These are phyloP conservation scores for Oncorhynchus nerka DNA, from an alignment of 2,113 vertebrate species.

Conservation along the genomic window DNA sequence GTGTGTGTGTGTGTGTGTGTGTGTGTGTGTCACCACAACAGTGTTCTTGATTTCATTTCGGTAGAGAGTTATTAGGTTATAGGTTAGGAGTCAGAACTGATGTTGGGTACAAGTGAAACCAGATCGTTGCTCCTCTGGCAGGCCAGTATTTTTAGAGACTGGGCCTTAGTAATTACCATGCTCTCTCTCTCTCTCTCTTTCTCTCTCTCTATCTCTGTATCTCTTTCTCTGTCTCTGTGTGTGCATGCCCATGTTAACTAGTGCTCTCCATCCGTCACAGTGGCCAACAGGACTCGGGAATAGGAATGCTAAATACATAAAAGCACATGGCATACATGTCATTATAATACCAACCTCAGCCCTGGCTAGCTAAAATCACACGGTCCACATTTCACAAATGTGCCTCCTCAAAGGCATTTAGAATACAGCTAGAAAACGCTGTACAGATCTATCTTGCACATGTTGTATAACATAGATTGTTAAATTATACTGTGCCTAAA, in stretches of 20 bases:
- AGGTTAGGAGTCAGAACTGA: not conserved
- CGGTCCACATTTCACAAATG: conserved; percentile 47
- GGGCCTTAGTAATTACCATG: not conserved
- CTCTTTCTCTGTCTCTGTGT: too few species aligned
- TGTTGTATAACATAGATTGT: too few species aligned
- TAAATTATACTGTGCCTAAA: too few species aligned
- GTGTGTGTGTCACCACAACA: not conserved
- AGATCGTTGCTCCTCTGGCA: not conserved
- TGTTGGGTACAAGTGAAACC: not conserved
- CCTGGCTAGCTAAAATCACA: not conserved
- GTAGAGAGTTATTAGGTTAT: not conserved
- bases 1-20: not conserved
- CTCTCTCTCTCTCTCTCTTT: not conserved
- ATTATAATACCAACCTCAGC: not conserved
- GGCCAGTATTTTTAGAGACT: not conserved
- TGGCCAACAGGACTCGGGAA: not conserved
- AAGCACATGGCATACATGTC: not conserved
- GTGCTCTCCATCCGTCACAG: not conserved
- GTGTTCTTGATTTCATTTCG: not conserved
- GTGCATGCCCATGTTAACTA: not conserved
- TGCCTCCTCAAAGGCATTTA: not conserved
- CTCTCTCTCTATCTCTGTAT: too few species aligned
- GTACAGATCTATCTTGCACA: not conserved
- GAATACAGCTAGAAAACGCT: not conserved
- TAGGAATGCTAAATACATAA: conserved; percentile 12